These are phyloP conservation scores for Drosophila cardini DNA, from an alignment of 1,140 invertebrate species.

Conservation along the genomic window DNA sequence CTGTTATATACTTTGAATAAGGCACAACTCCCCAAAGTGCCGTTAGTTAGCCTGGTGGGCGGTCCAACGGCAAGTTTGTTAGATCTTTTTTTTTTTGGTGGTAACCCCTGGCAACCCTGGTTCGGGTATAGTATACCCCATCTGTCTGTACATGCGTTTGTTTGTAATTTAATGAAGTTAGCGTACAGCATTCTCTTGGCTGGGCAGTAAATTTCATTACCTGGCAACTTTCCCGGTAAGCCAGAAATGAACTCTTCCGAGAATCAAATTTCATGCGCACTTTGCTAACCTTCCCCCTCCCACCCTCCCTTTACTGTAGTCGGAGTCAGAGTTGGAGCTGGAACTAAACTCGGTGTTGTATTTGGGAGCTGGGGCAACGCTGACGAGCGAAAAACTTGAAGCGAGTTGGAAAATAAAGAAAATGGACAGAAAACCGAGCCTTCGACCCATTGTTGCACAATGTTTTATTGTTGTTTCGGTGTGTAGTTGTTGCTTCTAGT, in stretches of 20 bases:
- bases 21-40: conserved; percentile 46
- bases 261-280: conserved; percentile 79
- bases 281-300: conserved; percentile 51
- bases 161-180: conserved; percentile 58
- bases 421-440: conserved; percentile 19
- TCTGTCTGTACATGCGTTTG: conserved; percentile 10
- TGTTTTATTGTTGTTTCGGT: conserved; percentile 58
- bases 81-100: conserved; percentile 18
- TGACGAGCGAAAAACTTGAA: conserved; percentile 44
- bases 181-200: conserved; percentile 33
- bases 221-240: conserved; percentile 53
- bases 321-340: conserved; percentile 14
- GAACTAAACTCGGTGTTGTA: conserved; percentile 3
- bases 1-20: conserved; percentile 31
- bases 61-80: conserved; percentile 29
- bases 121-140: conserved; percentile 1
- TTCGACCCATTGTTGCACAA: conserved; percentile 57
- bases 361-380: conserved; percentile 19
- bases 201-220: conserved; percentile 62
- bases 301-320: background rate
- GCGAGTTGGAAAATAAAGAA: conserved; percentile 1
- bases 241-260: conserved; percentile 77
- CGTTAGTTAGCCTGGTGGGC: conserved; percentile 44
- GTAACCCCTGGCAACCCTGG: conserved; percentile 56
- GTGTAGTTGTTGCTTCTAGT: conserved; percentile 43